These are phyloP conservation scores for Mesorhabditis belari DNA, from an alignment of 2,888 invertebrate genomes.

Conservation along the genomic window DNA sequence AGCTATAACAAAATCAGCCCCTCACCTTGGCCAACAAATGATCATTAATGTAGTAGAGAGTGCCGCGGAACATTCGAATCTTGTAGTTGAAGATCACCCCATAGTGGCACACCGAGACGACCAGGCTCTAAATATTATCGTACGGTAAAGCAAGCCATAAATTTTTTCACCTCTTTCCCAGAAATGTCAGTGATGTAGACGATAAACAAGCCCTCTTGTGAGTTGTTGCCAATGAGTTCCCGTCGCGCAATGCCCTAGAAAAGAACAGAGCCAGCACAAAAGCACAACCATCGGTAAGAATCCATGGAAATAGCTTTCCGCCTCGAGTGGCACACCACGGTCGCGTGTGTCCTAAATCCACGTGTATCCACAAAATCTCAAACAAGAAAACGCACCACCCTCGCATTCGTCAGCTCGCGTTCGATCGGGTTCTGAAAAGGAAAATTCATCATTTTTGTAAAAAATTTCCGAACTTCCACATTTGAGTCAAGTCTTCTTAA, in stretches of 20 bases:
- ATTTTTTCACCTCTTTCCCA: not conserved
- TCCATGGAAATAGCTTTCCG: not conserved
- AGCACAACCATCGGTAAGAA: not conserved
- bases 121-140: not conserved
- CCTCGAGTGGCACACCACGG: not conserved
- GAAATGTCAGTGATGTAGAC: not conserved
- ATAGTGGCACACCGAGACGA: not conserved
- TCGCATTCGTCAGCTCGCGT: not conserved
- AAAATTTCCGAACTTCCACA: no score
- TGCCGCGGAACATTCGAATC: not conserved
- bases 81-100: not conserved
- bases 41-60: not conserved
- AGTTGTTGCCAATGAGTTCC: no score
- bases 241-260: not conserved
- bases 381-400: not conserved
- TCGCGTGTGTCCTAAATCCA: not conserved
- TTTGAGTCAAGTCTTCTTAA: no score
- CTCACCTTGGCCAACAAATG: not conserved
- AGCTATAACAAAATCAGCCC: no score
- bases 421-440: not conserved
- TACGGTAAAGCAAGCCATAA: not conserved
- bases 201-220: not conserved
- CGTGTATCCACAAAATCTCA: not conserved
- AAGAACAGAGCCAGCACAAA: no score
- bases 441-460: not conserved